Percentiles rank a stretch among this genome's conserved stretches.
Evolutionary conservation across 2,888 invertebrate genomes (phyloP).

Genomic region (Microctonus hyperodae): DNA sequence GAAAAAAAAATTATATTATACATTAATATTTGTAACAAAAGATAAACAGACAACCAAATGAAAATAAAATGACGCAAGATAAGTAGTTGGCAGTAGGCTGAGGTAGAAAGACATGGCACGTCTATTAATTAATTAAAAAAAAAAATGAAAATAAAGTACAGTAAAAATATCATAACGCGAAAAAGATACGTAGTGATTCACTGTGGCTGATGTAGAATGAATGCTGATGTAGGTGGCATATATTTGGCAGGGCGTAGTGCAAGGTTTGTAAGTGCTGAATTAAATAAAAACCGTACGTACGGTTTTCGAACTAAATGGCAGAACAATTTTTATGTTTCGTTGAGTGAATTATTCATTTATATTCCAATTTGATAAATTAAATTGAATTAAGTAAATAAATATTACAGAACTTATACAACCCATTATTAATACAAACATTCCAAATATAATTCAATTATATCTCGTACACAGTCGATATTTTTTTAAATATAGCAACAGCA

Average conservation of each 20-base stretch:
- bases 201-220: constrained; percentile 58
- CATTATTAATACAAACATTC: background rate
- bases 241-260: constrained; percentile 41
- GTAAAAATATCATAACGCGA: constrained; percentile 55
- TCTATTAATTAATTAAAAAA: constrained; percentile 55
- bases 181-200: constrained; percentile 56
- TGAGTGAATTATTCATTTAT: background rate
- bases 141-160: constrained; percentile 30
- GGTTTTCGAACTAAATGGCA: background rate
- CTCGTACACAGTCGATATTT: constrained; percentile 6
- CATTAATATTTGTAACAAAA: constrained; percentile 58
- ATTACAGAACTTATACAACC: background rate
- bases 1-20: constrained; percentile 54
- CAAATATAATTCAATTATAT: background rate
- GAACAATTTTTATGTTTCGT: background rate
- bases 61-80: constrained; percentile 38
- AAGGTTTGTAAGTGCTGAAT: constrained; percentile 25
- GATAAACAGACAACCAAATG: constrained; percentile 37
- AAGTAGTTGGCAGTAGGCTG: constrained; percentile 59
- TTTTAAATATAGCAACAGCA: background rate
- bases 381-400: background rate
- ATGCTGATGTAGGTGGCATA: constrained; percentile 56
- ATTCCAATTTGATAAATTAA: background rate
- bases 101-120: constrained; percentile 57
- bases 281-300: background rate